Conservation (phyloP, 2,113 vertebrate species). For the Lasiurus cinereus region DNA sequence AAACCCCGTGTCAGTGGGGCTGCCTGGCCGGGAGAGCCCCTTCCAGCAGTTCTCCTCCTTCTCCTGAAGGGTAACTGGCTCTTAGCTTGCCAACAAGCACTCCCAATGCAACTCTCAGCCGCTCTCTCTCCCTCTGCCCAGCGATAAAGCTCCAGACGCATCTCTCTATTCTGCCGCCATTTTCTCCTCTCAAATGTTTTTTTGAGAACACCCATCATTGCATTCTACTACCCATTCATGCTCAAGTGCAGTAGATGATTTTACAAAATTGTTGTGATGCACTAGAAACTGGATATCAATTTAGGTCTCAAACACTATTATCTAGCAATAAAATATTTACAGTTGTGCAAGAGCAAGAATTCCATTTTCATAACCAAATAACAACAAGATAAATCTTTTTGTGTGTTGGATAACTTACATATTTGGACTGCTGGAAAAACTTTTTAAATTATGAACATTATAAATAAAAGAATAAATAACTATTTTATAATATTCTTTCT, state of each 20-base stretch:
- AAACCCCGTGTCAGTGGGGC: no score
- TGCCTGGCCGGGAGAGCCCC: no score
- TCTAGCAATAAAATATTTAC: conserved; percentile 83
- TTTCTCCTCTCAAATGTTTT: no score
- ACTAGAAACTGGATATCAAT: conserved; percentile 84
- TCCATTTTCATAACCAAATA: conserved; percentile 82
- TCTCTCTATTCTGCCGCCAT: no score
- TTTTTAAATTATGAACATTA: conserved; percentile 82
- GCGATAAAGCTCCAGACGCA: no score
- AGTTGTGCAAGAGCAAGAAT: conserved; percentile 84
- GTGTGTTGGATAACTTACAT: conserved; percentile 83
- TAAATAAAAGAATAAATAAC: conserved; percentile 78
- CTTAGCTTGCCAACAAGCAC: no score
- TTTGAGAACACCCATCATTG: no score
- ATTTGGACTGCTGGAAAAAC: conserved; percentile 83
- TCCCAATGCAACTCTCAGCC: no score
- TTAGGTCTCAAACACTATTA: conserved; percentile 81
- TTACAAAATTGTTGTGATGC: conserved; percentile 81
- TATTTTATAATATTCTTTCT: no score
- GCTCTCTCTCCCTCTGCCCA: no score
- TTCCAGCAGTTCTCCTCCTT: no score
- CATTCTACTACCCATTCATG: conserved; percentile 80
- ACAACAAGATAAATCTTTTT: conserved; percentile 81
- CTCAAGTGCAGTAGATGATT: conserved; percentile 84
- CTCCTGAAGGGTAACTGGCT: no score